phyloP scores from a whole-genome alignment of 92 coral and sea anemone genomes.

The Phenganax subtilis region DNA sequence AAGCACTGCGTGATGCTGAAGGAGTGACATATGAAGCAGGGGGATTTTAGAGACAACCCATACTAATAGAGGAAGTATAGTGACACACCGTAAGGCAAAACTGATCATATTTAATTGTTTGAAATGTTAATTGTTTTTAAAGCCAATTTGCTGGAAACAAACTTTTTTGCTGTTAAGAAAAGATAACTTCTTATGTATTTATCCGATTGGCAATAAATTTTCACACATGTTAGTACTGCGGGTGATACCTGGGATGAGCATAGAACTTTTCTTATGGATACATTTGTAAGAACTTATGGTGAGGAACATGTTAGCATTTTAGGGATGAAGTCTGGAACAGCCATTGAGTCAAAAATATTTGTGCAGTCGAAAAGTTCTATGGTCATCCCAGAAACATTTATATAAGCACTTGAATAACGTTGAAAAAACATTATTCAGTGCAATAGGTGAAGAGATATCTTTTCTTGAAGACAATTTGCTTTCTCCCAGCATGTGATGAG shows the following conservation, averaged over 20 bases:
- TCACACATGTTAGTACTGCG: not conserved
- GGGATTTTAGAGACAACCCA: slow-evolving; percentile 1
- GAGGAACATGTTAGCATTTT: slow-evolving; percentile 15
- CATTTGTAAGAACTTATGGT: not conserved
- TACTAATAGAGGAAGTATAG: not conserved
- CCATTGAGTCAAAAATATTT: not conserved
- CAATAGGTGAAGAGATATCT: not conserved
- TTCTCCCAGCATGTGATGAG: not conserved
- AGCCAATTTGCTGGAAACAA: slow-evolving; percentile 1
- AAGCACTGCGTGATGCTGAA: slow-evolving; percentile 46
- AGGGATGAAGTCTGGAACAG: not conserved
- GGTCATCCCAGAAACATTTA: not conserved
- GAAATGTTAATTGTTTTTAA: slow-evolving; percentile 2
- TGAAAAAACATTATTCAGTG: not conserved
- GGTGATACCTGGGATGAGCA: slow-evolving; percentile 7
- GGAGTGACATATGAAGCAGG: slow-evolving; percentile 42
- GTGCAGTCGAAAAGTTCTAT: slow-evolving; percentile 4
- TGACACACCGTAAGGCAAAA: not conserved
- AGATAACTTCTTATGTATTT: slow-evolving; percentile 7
- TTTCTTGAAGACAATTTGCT: not conserved
- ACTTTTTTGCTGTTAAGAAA: slow-evolving; percentile 9
- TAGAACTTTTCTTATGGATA: not conserved
- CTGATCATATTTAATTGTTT: not conserved
- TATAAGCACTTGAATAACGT: no score
- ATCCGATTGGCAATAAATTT: not conserved